Percentiles rank a stretch among this genome's conserved stretches.
These are phyloP conservation scores for Acanthoscelides obtectus DNA, from an alignment of 2,888 invertebrate genomes.

Conservation along the genomic window DNA sequence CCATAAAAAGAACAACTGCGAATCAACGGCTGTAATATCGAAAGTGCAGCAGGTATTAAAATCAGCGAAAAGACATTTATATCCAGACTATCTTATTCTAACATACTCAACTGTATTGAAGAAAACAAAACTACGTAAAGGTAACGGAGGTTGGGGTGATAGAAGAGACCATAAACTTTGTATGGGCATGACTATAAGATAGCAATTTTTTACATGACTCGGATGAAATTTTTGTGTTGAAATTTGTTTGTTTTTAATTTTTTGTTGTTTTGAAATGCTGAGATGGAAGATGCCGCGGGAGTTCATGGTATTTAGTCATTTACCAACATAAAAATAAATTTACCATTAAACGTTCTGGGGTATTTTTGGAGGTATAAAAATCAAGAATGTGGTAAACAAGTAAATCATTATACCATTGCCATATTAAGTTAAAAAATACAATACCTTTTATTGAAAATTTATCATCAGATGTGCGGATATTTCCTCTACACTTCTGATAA, in stretches of 20 bases:
- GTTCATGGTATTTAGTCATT: too few species aligned
- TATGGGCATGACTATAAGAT: conserved; percentile 59
- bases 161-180: conserved; percentile 78
- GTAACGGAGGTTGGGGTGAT: conserved; percentile 99
- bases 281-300: too few species aligned
- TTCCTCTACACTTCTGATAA: too few species aligned
- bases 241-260: neutral
- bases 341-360: too few species aligned
- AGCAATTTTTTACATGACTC: conserved; percentile 8
- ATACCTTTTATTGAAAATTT: too few species aligned
- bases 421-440: too few species aligned
- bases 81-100: conserved; percentile 63
- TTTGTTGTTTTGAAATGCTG: neutral
- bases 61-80: conserved; percentile 66
- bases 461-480: too few species aligned
- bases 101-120: conserved; percentile 64
- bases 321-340: too few species aligned
- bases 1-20: conserved; percentile 89
- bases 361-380: too few species aligned
- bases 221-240: neutral
- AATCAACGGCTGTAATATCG: conserved; percentile 77
- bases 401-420: too few species aligned
- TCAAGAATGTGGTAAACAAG: too few species aligned
- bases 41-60: conserved; percentile 77
- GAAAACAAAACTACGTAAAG: conserved; percentile 73